Percentiles rank a stretch among this genome's conserved stretches.
Conservation (phyloP, 2,797 vertebrate species). For the Phoebastria nigripes region DNA sequence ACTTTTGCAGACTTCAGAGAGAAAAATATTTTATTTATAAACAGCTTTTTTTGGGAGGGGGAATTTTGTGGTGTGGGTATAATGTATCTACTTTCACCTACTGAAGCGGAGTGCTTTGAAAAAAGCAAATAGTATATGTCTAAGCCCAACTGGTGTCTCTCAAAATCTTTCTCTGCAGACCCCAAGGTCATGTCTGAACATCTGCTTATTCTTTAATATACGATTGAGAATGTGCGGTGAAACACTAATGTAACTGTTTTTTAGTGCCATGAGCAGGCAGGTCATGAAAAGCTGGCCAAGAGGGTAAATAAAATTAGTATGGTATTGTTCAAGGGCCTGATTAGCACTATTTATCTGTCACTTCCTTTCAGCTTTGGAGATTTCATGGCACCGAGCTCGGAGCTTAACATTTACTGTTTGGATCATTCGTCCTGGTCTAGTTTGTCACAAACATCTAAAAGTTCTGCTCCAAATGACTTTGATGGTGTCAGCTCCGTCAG, state of each 20-base stretch:
- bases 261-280: background rate
- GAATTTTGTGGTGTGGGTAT: background rate
- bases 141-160: background rate
- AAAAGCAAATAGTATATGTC: background rate
- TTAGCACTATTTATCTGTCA: background rate
- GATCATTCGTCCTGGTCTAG: background rate
- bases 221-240: background rate
- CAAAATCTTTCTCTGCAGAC: background rate
- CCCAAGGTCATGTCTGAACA: background rate
- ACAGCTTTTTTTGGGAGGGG: background rate
- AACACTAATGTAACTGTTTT: background rate
- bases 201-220: background rate
- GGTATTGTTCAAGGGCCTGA: background rate
- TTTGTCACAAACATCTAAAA: conserved; percentile 49
- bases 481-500: conserved; percentile 59
- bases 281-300: background rate
- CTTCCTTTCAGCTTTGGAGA: background rate
- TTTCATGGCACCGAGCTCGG: background rate
- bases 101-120: background rate
- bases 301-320: background rate
- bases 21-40: background rate
- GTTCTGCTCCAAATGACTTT: conserved; percentile 58
- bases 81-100: background rate
- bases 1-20: background rate
- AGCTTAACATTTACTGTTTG: conserved; percentile 21